phyloP scores from a whole-genome alignment of 2,113 vertebrate species.

The Maccullochella peelii region DNA sequence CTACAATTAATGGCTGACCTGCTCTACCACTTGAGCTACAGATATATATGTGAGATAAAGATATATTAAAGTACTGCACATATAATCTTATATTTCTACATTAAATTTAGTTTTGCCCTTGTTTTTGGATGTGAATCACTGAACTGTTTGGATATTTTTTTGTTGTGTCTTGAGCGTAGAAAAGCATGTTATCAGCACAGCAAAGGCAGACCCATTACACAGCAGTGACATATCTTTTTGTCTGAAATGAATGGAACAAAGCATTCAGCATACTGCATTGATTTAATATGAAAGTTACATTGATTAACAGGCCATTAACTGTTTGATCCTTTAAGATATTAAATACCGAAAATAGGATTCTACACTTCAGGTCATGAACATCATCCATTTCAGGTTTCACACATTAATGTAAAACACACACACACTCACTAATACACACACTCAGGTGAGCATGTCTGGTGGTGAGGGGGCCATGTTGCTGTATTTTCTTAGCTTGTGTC shows the following conservation, averaged over 20 bases:
- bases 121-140: background rate
- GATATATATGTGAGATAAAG: background rate
- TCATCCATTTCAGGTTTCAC: background rate
- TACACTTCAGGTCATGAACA: background rate
- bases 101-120: background rate
- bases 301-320: background rate
- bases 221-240: background rate
- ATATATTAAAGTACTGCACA: background rate
- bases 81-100: background rate
- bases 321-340: background rate
- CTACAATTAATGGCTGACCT: background rate
- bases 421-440: background rate
- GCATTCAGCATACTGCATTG: background rate
- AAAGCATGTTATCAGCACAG: background rate
- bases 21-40: background rate
- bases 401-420: constrained; percentile 8
- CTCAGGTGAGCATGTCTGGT: constrained; percentile 53
- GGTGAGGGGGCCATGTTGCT: constrained; percentile 34
- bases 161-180: background rate
- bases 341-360: background rate
- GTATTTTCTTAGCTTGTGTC: constrained; percentile 76
- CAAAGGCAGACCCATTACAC: background rate
- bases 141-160: background rate
- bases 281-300: no score
- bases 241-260: background rate